Percentiles rank a stretch among this genome's conserved stretches.
These are phyloP conservation scores for Drosophila prolongata DNA, from an alignment of 2,888 invertebrate species.

Conservation along the genomic window DNA sequence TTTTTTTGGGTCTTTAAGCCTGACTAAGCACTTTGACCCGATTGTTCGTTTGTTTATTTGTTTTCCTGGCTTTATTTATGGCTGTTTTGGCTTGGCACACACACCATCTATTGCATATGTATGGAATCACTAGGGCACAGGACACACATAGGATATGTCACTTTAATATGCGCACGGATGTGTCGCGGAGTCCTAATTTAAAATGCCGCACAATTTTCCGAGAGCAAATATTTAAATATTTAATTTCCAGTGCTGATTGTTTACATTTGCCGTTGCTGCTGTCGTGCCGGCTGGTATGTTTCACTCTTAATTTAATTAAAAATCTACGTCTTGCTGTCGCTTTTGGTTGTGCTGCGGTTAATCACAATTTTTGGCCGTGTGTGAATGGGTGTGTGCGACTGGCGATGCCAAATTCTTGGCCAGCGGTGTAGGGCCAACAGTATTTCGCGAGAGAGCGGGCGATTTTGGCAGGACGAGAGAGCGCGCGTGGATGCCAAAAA, in stretches of 20 bases:
- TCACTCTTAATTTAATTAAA: slow-evolving; percentile 45
- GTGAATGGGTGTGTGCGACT: not conserved
- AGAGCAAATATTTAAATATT: slow-evolving; percentile 48
- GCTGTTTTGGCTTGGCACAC: slow-evolving; percentile 33
- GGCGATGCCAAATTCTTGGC: slow-evolving; percentile 17
- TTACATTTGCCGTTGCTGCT: slow-evolving; percentile 21
- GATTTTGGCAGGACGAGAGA: slow-evolving; percentile 6
- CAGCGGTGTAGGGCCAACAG: slow-evolving; percentile 15
- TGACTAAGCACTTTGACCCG: slow-evolving; percentile 40
- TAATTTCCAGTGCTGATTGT: slow-evolving; percentile 44
- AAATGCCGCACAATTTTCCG: slow-evolving; percentile 45
- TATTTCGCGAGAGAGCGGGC: slow-evolving; percentile 46
- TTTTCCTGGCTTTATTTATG: slow-evolving; percentile 42
- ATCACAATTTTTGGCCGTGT: slow-evolving; percentile 10
- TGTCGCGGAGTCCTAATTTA: slow-evolving; percentile 29
- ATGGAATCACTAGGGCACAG: slow-evolving; percentile 6
- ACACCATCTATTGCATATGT: slow-evolving; percentile 5
- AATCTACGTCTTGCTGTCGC: slow-evolving; percentile 28
- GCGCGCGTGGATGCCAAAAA: slow-evolving; percentile 9
- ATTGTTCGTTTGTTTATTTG: slow-evolving; percentile 37
- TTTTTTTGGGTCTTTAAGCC: slow-evolving; percentile 27
- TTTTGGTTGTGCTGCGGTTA: slow-evolving; percentile 12
- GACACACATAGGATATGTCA: slow-evolving; percentile 23
- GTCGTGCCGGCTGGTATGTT: slow-evolving; percentile 9
- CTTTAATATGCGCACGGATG: slow-evolving; percentile 25